Evolutionary conservation across 2,888 invertebrate genomes (phyloP), one percentile per base, ranked within the genome.

Genomic region (Cheilosia impressa): DNA sequence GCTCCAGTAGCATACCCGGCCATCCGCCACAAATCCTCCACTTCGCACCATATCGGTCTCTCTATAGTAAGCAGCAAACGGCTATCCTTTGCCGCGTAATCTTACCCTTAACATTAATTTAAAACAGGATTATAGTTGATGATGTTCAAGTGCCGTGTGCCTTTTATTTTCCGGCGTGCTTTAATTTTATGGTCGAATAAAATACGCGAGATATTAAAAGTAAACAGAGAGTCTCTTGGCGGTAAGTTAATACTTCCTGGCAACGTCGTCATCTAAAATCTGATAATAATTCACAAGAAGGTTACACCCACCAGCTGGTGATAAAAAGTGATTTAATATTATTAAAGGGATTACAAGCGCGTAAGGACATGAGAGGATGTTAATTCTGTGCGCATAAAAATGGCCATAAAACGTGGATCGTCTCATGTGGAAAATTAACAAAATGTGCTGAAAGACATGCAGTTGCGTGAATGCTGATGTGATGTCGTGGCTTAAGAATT

Each of bases 181-280:
- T 34, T 41, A 41, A 2, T 53, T 72, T 72, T 62, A 72, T 52
- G 62, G 17, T 62, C 52, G 43, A 60, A 43, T 60, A 17, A 60
- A 72, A 27, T 27, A 60, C 41, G 41, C 2, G 9, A 41, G 7
- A 50, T 52, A 71, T 52, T 60, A 19, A 53, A 52, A 50, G 24
- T 27, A 52, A 72, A 31, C 19, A 31, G 3, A 2, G 27, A 62
- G 24, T 27, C 24, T 2, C 43, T 60, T 31, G 13, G 13, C 41
- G 41, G 4, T 27, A 50, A 71, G 52, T 17, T 24, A 60, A 60
- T 50, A 41, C 60, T 9, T 58, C 43, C 27, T 19, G 31, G 13
- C 34, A 47, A 34, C 69, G 34, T 17, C 6, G 43, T 47, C 6
- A 31, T 47, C 60, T 41, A 19, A 60, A 38, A 38, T 24, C 15